Conservation (phyloP, 2,113 vertebrate species). For the Chroicocephalus ridibundus region DNA sequence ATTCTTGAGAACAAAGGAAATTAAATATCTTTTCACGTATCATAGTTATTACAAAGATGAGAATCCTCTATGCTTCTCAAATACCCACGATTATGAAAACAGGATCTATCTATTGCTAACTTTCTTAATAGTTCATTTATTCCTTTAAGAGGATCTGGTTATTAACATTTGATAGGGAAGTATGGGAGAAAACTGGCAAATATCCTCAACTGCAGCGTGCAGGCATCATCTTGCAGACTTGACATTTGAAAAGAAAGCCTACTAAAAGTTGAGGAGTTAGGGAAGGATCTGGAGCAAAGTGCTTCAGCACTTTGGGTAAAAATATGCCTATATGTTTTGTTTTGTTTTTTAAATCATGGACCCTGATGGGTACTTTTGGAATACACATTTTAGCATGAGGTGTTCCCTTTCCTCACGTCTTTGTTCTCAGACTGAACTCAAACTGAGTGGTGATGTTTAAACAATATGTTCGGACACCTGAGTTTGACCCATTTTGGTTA, state of each 20-base stretch:
- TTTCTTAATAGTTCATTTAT: background rate
- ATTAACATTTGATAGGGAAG: background rate
- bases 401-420: background rate
- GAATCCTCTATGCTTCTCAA: background rate
- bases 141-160: background rate
- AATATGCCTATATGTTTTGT: background rate
- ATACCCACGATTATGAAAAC: background rate
- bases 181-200: background rate
- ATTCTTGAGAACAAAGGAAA: slow-evolving; percentile 23
- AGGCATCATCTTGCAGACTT: background rate
- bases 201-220: background rate
- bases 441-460: background rate
- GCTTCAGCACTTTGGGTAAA: background rate
- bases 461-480: background rate
- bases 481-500: background rate
- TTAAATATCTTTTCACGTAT: background rate
- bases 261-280: background rate
- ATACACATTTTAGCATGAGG: background rate
- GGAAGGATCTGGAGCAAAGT: background rate
- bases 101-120: background rate
- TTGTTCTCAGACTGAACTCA: background rate
- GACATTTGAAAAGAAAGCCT: background rate
- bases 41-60: background rate
- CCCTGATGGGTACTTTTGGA: background rate
- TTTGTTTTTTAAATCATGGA: background rate